Percentiles rank a stretch among this genome's conserved stretches.
Conservation (phyloP, 2,797 vertebrate genomes). For the Lutjanus argentimaculatus region DNA sequence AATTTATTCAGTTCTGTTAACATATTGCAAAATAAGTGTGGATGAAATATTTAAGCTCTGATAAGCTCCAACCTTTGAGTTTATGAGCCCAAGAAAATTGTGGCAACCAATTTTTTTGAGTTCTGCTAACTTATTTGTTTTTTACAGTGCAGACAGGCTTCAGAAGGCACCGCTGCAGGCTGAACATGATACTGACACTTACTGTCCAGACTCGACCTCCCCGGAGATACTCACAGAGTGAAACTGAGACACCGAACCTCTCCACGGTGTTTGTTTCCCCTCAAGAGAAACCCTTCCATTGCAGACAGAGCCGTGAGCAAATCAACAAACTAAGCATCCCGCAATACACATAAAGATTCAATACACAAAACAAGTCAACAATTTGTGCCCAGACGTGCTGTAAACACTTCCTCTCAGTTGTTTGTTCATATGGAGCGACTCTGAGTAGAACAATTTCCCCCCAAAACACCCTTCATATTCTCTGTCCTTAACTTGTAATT, state of each 20-base stretch:
- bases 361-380: slow-evolving; percentile 28
- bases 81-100: no score
- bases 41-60: no score
- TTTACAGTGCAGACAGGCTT: neutral
- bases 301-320: slow-evolving; percentile 45
- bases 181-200: slow-evolving; percentile 39
- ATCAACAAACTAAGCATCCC: slow-evolving; percentile 60
- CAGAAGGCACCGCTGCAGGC: neutral
- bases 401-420: slow-evolving; percentile 66
- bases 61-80: no score
- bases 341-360: slow-evolving; percentile 9
- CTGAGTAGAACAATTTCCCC: slow-evolving; percentile 38
- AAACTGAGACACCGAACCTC: slow-evolving; percentile 40
- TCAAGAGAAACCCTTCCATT: slow-evolving; percentile 48
- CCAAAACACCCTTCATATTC: slow-evolving; percentile 52
- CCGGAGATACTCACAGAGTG: slow-evolving; percentile 20
- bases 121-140: no score
- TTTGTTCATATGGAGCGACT: slow-evolving; percentile 69
- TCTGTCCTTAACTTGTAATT: slow-evolving; percentile 68
- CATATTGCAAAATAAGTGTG: no score
- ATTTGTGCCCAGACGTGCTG: slow-evolving; percentile 49
- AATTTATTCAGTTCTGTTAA: no score
- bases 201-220: slow-evolving; percentile 45
- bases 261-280: slow-evolving; percentile 53
- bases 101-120: no score